Evolutionary conservation across 2,797 vertebrate genomes (phyloP).

Genomic region (Syndactyla subalaris): DNA sequence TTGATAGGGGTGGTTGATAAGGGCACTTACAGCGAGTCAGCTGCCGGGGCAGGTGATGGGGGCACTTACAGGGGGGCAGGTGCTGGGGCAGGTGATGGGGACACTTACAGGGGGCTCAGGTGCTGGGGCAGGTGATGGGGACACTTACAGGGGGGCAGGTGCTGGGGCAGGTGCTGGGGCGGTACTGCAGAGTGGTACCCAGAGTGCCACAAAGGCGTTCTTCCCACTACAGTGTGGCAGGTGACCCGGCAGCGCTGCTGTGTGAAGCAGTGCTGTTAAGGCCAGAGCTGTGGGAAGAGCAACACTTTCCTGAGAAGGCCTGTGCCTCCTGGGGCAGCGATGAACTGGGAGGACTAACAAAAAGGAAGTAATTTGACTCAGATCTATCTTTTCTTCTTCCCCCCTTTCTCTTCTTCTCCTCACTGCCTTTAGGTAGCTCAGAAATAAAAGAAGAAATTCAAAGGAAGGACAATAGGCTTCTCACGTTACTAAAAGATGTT

Average conservation of each 20-base stretch:
- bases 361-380: rapidly evolving
- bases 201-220: background rate
- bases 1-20: too few relatives aligned
- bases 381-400: rapidly evolving
- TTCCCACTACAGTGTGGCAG: background rate
- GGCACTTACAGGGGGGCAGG: too few relatives aligned
- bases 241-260: background rate
- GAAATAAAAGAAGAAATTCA: conserved; percentile 66
- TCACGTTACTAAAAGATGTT: conserved; percentile 83
- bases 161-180: too few relatives aligned
- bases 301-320: too few relatives aligned
- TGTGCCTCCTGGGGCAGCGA: rapidly evolving
- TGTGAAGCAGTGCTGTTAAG: rapidly evolving
- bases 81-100: background rate
- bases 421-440: conserved; percentile 22
- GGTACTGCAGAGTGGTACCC: rapidly evolving
- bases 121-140: background rate
- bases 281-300: rapidly evolving
- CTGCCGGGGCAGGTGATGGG: background rate
- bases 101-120: too few relatives aligned
- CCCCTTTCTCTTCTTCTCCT: rapidly evolving
- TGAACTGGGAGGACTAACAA: too few relatives aligned
- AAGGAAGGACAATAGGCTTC: conserved; percentile 81
- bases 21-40: too few relatives aligned
- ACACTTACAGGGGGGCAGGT: too few relatives aligned